phyloP scores from a whole-genome alignment of 2,113 vertebrate species.

The Stictonetta naevosa region DNA sequence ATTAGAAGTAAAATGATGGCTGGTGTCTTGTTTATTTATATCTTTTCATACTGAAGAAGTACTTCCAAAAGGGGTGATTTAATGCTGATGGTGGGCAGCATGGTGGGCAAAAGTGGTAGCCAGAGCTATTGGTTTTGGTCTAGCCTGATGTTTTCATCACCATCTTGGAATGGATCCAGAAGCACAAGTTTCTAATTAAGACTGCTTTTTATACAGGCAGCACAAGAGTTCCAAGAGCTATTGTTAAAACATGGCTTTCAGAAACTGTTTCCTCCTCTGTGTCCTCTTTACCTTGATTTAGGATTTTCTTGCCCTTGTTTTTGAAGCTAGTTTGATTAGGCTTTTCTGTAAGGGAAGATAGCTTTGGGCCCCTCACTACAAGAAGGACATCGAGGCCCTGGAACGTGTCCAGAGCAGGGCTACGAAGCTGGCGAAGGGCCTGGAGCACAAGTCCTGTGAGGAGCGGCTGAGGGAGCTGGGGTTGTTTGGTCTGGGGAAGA shows the following conservation, averaged over 20 bases:
- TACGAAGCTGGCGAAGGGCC: no score
- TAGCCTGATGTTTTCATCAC: neutral
- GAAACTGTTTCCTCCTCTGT: neutral
- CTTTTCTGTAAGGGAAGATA: neutral
- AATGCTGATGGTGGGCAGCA: neutral
- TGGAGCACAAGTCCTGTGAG: no score
- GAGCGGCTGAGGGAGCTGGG: no score
- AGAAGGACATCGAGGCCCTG: no score
- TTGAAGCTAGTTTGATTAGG: neutral
- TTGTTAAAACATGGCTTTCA: neutral
- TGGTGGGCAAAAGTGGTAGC: neutral
- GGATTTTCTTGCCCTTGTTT: neutral
- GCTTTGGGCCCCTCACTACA: no score
- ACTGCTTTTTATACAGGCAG: neutral
- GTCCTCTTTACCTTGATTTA: neutral
- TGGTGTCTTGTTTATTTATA: neutral
- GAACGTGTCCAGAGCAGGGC: no score
- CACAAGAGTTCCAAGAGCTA: neutral
- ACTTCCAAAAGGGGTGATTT: neutral
- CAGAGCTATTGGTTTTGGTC: neutral
- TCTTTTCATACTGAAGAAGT: neutral
- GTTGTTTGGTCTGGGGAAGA: no score
- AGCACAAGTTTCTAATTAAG: neutral
- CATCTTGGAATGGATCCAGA: neutral
- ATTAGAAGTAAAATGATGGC: neutral